Percentiles rank a stretch among this genome's conserved stretches.
phyloP scores from a whole-genome alignment of 2,113 vertebrate species.

The Cephalopterus ornatus region DNA sequence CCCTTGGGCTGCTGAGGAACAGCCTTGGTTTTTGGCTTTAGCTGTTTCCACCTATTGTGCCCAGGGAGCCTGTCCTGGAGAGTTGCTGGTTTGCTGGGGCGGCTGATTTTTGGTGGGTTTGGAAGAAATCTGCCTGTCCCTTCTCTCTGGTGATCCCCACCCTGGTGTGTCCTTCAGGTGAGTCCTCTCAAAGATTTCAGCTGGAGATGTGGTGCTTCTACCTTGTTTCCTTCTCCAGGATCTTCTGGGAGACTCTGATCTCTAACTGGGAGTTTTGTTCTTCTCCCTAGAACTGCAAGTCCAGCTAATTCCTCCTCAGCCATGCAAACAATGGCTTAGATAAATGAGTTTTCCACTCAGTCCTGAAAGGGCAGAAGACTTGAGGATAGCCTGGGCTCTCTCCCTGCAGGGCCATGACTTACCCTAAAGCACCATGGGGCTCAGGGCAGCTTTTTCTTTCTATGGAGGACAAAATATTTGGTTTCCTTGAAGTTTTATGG shows the following conservation, averaged over 20 bases:
- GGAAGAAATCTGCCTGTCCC: background rate
- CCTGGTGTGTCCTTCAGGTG: background rate
- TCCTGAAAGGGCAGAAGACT: background rate
- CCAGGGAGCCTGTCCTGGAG: background rate
- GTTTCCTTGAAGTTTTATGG: background rate
- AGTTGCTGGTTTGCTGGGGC: background rate
- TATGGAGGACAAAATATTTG: background rate
- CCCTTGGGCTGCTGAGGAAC: background rate
- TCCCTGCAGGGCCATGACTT: background rate
- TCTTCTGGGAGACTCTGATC: background rate
- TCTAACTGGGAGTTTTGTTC: background rate
- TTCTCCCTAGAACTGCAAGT: background rate
- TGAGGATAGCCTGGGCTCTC: background rate
- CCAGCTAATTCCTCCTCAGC: background rate
- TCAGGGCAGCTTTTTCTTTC: background rate
- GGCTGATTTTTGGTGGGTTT: background rate
- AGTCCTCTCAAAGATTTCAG: background rate
- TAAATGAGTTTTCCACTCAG: background rate
- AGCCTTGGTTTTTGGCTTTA: background rate
- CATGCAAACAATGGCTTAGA: background rate
- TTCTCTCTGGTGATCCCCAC: background rate
- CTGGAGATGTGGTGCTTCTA: background rate
- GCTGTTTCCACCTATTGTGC: background rate
- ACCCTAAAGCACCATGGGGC: accelerated
- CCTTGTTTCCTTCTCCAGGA: background rate